A percentile compares a stretch with the other conserved stretches of the same genome.
These are phyloP conservation scores for Nomada goodeniana DNA, from an alignment of 2,888 invertebrate genomes.

Conservation along the genomic window DNA sequence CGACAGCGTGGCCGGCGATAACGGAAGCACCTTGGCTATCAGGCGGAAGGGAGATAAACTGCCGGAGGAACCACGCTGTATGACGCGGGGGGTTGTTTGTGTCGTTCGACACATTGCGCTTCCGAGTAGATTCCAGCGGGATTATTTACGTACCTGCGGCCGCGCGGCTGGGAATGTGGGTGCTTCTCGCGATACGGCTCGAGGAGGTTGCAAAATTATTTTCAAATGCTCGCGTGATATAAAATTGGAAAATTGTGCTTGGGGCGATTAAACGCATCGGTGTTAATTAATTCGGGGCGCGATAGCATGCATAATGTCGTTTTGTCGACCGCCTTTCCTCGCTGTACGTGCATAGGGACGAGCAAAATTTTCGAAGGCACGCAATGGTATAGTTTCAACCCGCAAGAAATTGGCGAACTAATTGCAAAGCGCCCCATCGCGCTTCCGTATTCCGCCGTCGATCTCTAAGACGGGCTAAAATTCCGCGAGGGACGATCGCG, in stretches of 20 bases:
- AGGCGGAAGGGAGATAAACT: constrained; percentile 65
- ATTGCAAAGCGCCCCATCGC: no score
- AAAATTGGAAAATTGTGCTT: not conserved
- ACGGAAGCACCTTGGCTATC: constrained; percentile 72
- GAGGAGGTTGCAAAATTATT: not conserved
- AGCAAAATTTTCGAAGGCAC: no score
- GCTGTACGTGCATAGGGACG: no score
- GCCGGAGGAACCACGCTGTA: constrained; percentile 55
- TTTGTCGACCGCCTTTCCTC: no score
- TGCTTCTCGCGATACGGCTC: not conserved
- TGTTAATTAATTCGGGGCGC: no score
- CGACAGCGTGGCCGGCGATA: constrained; percentile 72
- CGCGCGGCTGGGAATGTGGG: not conserved
- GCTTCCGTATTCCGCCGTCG: no score
- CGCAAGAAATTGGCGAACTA: no score
- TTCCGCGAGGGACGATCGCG: not conserved
- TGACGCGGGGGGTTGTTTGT: constrained; percentile 51
- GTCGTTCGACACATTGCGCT: constrained; percentile 43
- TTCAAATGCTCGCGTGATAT: no score
- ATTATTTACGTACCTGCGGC: constrained; percentile 37
- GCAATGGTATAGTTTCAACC: no score
- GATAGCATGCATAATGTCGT: no score
- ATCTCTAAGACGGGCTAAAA: not conserved
- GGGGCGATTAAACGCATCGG: no score
- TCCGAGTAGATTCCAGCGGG: constrained; percentile 15